A percentile compares a stretch with the other conserved stretches of the same genome.
Evolutionary conservation across 92 coral and sea anemone genomes (phyloP).

Genomic region (Paramuricea clavata): DNA sequence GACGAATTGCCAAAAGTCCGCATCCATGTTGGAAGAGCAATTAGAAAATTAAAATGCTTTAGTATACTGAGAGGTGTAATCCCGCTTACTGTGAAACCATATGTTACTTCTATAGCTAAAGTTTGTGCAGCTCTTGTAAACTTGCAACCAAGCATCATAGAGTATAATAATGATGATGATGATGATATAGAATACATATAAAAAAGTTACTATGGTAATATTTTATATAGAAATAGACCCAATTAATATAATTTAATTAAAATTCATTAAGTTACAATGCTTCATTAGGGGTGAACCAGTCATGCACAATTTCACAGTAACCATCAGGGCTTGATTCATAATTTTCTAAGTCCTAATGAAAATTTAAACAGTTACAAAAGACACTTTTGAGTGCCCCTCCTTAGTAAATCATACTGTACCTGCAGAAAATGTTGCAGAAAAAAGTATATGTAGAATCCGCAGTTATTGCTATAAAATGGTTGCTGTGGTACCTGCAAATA

Average conservation of each 20-base stretch:
- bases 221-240: too few species aligned
- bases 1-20: conserved; percentile 36
- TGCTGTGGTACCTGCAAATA: conserved; percentile 3
- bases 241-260: too few species aligned
- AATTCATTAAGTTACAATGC: too few species aligned
- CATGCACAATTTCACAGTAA: not conserved
- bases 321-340: not conserved
- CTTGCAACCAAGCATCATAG: not conserved
- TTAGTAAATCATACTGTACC: not conserved
- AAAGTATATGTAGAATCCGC: not conserved
- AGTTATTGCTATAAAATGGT: not conserved
- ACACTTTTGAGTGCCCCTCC: too few species aligned
- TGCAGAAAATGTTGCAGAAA: not conserved
- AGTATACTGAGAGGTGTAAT: too few species aligned
- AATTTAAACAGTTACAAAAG: too few species aligned
- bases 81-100: too few species aligned
- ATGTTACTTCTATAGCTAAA: not conserved
- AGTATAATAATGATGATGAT: not conserved
- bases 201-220: too few species aligned
- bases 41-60: too few species aligned
- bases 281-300: not conserved
- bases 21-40: too few species aligned
- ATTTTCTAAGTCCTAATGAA: not conserved
- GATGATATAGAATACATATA: not conserved
- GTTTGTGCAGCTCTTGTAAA: not conserved